Base-by-base conservation (phyloP, 1,140 invertebrate genomes). In the Drosophila navojoa region DNA sequence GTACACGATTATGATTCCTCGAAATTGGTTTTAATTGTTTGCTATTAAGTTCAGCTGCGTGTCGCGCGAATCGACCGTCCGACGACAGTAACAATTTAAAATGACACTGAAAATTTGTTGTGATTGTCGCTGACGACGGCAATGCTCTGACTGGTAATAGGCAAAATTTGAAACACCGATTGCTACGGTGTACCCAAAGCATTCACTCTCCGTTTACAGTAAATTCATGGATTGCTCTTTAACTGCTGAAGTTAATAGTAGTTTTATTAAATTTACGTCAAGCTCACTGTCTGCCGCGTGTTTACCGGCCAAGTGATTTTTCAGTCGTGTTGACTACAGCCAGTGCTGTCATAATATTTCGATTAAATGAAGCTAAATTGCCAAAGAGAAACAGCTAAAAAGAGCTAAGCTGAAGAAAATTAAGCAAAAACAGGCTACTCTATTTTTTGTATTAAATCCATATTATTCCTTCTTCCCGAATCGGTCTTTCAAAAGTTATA, bases 281-380 rank as follows among this genome's bases (percentile, higher is more conserved):
- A 38, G 52, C 29, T 25, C 38, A 66, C 45, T 47, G 29, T 32
- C 16, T 35, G 69, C 62, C 69, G 62, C 69, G 69, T 71, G 69
- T 49, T 67, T 11, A 35, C 69, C 69, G 62, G 62, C 69, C 19
- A 32, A 70, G 22, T 70, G 54, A 62, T 40, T 22, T 55, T 57
- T 42, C 25, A 16, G 7, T 71, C 32, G 22, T 57, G 50, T 62
- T 53, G 2, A 2, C 3, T 3, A 22, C 19, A 22, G 1, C 19
- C 19, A 22, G 19, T 22, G 19, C 19, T 22, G 19, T 22, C 19
- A 22, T 22, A 22, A 22, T 22, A 22, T 22, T 22, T 22, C 1
- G 19, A 22, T 1, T 22, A 22, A 22, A 22, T 22, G 1, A 2
- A 22, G 19, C 19, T 22, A 3, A 3, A 22, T 22, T 22, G 19